Evolutionary conservation across 2,888 invertebrate species (phyloP), one percentile per base, ranked within the genome.

Genomic region (Dynastes hyllus): DNA sequence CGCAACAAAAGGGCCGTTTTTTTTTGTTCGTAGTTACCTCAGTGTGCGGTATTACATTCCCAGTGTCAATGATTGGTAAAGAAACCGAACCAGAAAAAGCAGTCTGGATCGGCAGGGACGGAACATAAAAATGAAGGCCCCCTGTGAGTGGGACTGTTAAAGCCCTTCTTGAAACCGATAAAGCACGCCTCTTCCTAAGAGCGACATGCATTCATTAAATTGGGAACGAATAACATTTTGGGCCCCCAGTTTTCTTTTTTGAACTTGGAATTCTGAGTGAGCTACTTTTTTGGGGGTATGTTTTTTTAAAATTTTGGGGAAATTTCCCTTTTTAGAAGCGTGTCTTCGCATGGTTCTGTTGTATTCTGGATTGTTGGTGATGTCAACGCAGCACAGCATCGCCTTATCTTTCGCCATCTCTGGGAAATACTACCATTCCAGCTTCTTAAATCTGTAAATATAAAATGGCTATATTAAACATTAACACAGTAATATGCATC

Each of bases 381-480:
- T 70, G 89, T 85, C 79, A 89, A 85, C 9, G 92, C 91, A 37
- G 92, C 92, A 87, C 94, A 94, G 83, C 94, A 91, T 79, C 94
- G 91, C 45, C 94, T 92, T 80, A 95, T 90, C 85, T 94, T 92
- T 83, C 94, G 91, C 94, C 94, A 95, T 90, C 94, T 91, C 88
- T 94, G 94, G 69, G 94, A 93, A 82, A 95, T 91, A 86, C 93
- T 94, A 82, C 94, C 93, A 87, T 94, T 94, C 93, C 93, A 93
- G 85, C 90, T 86, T 81, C 92, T 91, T 87, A 94, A 91, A 88
- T 94, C 94, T 94, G 53, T 6, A 79, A 75, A 37, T n/a, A 45
- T 71, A 29, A 50, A 29, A 69, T 8, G 8, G 45, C 5, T 40
- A 5, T 29, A 9, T 40, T 9, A 40, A 40, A 40, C 5, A 40